These are phyloP conservation scores for Bursaphelenchus okinawaensis DNA, from an alignment of 2,888 invertebrate genomes.

Conservation along the genomic window DNA sequence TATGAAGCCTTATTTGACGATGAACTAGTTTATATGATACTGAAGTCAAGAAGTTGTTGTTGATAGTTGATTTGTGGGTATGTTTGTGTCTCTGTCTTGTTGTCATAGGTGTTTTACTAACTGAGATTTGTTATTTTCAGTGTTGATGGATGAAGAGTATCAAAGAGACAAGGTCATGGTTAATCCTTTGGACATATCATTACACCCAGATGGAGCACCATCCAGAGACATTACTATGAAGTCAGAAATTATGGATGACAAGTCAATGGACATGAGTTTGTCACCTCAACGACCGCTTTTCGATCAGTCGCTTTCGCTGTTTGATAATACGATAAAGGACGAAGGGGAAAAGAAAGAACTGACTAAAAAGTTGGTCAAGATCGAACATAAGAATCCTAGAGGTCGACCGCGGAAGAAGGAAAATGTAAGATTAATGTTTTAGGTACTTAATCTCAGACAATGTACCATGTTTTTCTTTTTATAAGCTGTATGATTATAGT, in stretches of 20 bases:
- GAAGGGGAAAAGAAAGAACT: not conserved
- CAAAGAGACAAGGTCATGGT: not conserved
- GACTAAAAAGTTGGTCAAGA: not conserved
- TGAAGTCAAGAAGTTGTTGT: too few species aligned
- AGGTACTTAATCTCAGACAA: too few species aligned
- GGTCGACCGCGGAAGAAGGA: not conserved
- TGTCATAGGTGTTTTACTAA: not conserved
- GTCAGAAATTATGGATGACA: not conserved
- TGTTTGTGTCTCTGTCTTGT: not conserved
- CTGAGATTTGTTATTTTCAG: not conserved
- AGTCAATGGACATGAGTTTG: not conserved
- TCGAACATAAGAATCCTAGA: not conserved
- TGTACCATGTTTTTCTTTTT: too few species aligned
- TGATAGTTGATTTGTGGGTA: too few species aligned
- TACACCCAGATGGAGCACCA: not conserved
- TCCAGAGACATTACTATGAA: not conserved
- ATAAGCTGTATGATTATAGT: too few species aligned
- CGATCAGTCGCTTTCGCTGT: not conserved
- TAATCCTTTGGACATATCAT: slow-evolving; percentile 1
- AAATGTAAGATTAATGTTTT: not conserved
- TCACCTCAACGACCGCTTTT: not conserved
- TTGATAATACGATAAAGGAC: not conserved
- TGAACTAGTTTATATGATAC: too few species aligned
- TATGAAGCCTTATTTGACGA: too few species aligned
- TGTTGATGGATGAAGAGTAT: not conserved